These are phyloP conservation scores for Muscina levida DNA, from an alignment of 2,888 invertebrate genomes.

Conservation along the genomic window DNA sequence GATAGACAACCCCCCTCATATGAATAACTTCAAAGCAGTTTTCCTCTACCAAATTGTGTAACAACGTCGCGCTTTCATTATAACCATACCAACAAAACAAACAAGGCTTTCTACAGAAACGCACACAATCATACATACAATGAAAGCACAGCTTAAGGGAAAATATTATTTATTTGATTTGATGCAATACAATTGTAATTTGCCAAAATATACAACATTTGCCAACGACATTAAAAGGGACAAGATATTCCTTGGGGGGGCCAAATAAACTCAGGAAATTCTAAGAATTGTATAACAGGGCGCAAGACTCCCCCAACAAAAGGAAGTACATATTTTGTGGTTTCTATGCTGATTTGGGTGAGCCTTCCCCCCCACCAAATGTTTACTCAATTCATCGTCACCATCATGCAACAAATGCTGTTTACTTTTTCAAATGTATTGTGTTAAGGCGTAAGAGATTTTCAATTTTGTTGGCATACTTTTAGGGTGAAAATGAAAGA, in stretches of 20 bases:
- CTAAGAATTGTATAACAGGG: not conserved
- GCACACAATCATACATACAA: conserved; percentile 10
- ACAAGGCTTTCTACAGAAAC: no score
- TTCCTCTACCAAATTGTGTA: no score
- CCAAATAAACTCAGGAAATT: conserved; percentile 15
- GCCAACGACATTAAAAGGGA: not conserved
- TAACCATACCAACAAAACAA: not conserved
- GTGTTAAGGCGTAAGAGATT: conserved; percentile 35
- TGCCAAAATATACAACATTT: conserved; percentile 37
- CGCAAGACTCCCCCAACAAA: not conserved
- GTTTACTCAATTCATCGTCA: not conserved
- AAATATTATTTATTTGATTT: conserved; percentile 67
- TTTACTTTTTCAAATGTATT: conserved; percentile 42
- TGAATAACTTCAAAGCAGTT: no score
- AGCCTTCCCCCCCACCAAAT: conserved; percentile 33
- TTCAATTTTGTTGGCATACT: conserved; percentile 62
- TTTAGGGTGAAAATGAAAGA: conserved; percentile 58
- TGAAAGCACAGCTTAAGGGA: conserved; percentile 15
- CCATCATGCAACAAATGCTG: conserved; percentile 30
- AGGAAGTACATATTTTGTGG: conserved; percentile 20
- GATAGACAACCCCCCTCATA: no score
- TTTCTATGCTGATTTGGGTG: conserved; percentile 53
- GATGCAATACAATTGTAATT: conserved; percentile 66
- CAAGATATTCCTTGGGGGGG: not conserved
- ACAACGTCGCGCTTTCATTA: no score